A percentile compares a stretch with the other conserved stretches of the same genome.
Conservation (phyloP, 2,797 vertebrate species). For the Pseudomugil tenellus region DNA sequence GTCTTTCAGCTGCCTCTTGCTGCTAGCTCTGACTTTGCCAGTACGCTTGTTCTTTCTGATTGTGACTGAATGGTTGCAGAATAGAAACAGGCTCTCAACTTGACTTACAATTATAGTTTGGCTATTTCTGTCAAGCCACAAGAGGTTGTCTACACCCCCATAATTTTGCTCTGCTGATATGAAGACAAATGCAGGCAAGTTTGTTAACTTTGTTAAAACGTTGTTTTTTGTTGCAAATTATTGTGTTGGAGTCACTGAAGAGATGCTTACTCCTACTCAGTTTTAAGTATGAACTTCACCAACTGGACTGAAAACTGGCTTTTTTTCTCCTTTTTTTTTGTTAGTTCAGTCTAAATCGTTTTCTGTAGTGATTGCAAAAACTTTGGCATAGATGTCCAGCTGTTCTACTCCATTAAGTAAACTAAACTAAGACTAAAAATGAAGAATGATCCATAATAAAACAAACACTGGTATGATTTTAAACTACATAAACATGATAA, state of each 20-base stretch:
- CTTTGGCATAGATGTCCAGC: too few relatives aligned
- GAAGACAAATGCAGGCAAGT: constrained; percentile 38
- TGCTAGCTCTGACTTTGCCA: constrained; percentile 75
- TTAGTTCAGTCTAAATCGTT: neutral
- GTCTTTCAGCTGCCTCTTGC: constrained; percentile 51
- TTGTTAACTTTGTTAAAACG: constrained; percentile 26
- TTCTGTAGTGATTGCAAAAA: too few relatives aligned
- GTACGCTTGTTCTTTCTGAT: constrained; percentile 69
- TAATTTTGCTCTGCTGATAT: constrained; percentile 51
- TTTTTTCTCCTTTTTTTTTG: neutral
- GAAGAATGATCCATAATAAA: too few relatives aligned
- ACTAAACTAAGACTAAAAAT: too few relatives aligned
- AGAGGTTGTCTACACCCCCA: constrained; percentile 51
- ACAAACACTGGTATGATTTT: too few relatives aligned
- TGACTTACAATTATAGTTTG: constrained; percentile 74
- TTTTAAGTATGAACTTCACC: constrained; percentile 11
- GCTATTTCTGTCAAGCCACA: constrained; percentile 68
- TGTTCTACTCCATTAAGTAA: too few relatives aligned
- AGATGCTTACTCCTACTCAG: neutral
- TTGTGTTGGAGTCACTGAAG: neutral
- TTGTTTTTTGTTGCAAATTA: constrained; percentile 5
- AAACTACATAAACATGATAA: too few relatives aligned
- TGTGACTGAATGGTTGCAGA: constrained; percentile 71
- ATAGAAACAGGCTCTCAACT: constrained; percentile 68
- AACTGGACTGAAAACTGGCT: neutral